A percentile compares a stretch with the other conserved stretches of the same genome.
phyloP scores from a whole-genome alignment of 2,113 vertebrate genomes.

The Lates calcarifer region DNA sequence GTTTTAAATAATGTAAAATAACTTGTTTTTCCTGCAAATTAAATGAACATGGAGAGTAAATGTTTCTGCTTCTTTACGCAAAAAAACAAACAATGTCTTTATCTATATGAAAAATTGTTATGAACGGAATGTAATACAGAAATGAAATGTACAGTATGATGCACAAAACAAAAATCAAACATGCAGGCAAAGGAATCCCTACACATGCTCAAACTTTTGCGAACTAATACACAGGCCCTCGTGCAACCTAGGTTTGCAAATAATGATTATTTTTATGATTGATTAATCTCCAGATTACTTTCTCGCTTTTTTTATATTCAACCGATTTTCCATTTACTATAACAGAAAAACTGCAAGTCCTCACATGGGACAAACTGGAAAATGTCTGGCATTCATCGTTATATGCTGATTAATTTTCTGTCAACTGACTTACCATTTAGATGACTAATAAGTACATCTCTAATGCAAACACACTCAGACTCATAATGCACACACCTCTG shows the following conservation, averaged over 20 bases:
- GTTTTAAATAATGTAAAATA: conserved; percentile 13
- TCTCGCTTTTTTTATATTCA: neutral
- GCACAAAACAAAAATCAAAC: neutral
- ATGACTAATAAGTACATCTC: neutral
- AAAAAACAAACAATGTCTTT: neutral
- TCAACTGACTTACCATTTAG: neutral
- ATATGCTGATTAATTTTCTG: conserved; percentile 2
- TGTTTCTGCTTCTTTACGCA: neutral
- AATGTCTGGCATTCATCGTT: neutral
- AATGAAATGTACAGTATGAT: neutral
- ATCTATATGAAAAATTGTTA: neutral
- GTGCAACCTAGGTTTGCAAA: neutral
- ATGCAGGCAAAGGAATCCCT: neutral
- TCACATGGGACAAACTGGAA: neutral
- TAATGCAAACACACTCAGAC: neutral
- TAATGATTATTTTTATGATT: neutral
- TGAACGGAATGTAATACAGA: neutral
- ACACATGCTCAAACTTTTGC: neutral
- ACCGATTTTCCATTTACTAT: neutral
- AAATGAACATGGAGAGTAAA: neutral
- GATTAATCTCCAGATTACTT: neutral
- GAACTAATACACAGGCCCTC: too few species aligned
- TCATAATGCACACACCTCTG: conserved; percentile 86
- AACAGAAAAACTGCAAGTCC: neutral
- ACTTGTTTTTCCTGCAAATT: neutral